Base-by-base conservation (phyloP, 2,797 vertebrate genomes). In the Eptatretus atami region DNA sequence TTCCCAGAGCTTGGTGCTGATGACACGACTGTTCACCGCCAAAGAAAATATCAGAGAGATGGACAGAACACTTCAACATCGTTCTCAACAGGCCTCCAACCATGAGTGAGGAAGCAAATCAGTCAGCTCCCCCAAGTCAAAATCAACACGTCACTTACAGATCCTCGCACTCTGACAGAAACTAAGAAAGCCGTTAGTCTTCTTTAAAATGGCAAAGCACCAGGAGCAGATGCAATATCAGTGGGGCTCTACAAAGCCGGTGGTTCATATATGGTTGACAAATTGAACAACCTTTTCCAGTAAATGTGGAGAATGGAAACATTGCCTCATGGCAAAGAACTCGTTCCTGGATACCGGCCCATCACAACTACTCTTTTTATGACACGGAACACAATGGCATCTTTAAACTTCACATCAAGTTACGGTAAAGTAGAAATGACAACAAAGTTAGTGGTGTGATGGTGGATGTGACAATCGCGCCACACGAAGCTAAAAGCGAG, bases 101-200 rank as follows among this genome's bases (percentile, higher is more conserved):
- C 11, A 12, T 12, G 12, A 61, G 24, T 61, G 10, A 61, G 25
- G 57, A 61, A n/a, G 57, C 57, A 24, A 44, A 61, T 9, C 57
- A 61, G 24, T n/a, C 15, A 24, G 57, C 57, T 61, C 15, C 11
- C 57, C 24, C 57, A 61, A 61, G 57, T 61, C 24, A 12, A 61
- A 61, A 61, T 61, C 10, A 61, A 61, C 57, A 9, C 24, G 12
- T 61, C 57, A 61, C 57, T 61, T 61, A 12, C 57, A 61, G 11
- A 61, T 61, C 57, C 57, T n/a, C 57, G 9, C 57, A 61, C 57
- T 61, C 2, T 61, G 24, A 24, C 15, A 12, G 10, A 61, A 61
- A 61, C 57, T 9, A 61, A 61, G 24, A 61, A 61, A 61, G 57
- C 57, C 57, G 2, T 61, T 24, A 61, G 57, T 61, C 57, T 61